These are phyloP conservation scores for Semicossyphus pulcher DNA, from an alignment of 2,113 vertebrate genomes.

Conservation along the genomic window DNA sequence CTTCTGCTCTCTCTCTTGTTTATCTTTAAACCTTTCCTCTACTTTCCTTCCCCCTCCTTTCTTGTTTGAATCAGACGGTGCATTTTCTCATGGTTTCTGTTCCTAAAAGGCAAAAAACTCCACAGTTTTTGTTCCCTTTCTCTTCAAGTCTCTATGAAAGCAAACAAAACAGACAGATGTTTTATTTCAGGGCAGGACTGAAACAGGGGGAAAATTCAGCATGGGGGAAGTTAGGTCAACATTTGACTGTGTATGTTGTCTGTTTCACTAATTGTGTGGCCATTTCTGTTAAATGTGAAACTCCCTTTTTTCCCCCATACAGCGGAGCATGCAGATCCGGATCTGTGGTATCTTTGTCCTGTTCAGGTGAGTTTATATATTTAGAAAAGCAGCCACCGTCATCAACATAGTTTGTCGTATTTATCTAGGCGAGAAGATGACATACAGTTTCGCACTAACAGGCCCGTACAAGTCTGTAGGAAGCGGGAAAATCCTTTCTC, in stretches of 20 bases:
- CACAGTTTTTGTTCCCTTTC: constrained; percentile 51
- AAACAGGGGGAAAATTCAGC: constrained; percentile 10
- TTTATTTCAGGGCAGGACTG: constrained; percentile 10
- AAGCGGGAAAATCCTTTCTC: background rate
- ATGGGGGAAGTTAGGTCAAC: background rate
- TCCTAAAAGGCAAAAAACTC: constrained; percentile 38
- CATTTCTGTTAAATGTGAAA: background rate
- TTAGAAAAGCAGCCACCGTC: background rate
- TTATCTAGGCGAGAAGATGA: background rate
- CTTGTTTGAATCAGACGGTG: background rate
- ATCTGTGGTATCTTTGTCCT: constrained; percentile 80
- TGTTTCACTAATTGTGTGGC: background rate
- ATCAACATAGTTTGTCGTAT: constrained; percentile 1
- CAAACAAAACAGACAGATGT: background rate
- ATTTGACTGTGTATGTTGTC: background rate
- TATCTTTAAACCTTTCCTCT: background rate
- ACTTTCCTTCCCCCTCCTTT: background rate
- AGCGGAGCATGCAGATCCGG: constrained; percentile 72
- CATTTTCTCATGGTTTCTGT: constrained; percentile 52
- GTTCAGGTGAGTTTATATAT: constrained; percentile 80
- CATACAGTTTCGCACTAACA: constrained; percentile 24
- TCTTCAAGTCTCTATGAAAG: background rate
- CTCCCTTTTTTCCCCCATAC: constrained; percentile 1
- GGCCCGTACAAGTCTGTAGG: constrained; percentile 2
- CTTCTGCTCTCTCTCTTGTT: background rate